A percentile compares a stretch with the other conserved stretches of the same genome.
Conservation (phyloP, 2,113 vertebrate species). For the Oreocharis arfaki region DNA sequence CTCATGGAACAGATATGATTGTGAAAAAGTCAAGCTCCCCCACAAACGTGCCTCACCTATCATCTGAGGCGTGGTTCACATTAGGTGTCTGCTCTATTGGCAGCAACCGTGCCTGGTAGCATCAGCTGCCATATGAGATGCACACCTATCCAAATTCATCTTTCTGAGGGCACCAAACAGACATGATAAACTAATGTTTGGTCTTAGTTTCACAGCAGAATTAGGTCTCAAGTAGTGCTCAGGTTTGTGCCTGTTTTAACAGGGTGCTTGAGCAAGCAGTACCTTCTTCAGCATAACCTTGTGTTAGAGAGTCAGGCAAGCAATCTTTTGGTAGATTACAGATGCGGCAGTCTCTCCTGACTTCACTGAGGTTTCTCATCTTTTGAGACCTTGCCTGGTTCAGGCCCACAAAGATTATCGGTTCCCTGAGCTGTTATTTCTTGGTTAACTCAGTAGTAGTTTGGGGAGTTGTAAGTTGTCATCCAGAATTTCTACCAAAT, state of each 20-base stretch:
- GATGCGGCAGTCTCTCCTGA: neutral
- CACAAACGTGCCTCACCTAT: neutral
- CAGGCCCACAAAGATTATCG: neutral
- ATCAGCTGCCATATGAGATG: neutral
- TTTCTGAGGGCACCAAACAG: neutral
- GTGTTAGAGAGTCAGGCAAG: neutral
- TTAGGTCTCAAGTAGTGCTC: neutral
- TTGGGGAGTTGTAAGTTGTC: neutral
- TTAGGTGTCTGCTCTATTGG: neutral
- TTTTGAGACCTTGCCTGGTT: neutral
- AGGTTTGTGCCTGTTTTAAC: neutral
- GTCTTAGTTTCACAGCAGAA: neutral
- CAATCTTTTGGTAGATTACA: neutral
- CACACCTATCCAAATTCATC: neutral
- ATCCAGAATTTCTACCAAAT: conserved; percentile 40
- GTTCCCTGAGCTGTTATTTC: neutral
- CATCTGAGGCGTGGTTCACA: neutral
- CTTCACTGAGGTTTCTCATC: neutral
- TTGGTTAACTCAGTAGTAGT: neutral
- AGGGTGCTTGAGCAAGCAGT: neutral
- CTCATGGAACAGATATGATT: neutral
- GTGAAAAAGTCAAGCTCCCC: neutral
- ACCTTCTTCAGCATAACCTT: neutral
- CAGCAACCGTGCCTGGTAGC: neutral
- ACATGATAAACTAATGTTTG: neutral